Conservation (phyloP, 1,140 invertebrate species). For the Pogonognathellus flavescens region DNA sequence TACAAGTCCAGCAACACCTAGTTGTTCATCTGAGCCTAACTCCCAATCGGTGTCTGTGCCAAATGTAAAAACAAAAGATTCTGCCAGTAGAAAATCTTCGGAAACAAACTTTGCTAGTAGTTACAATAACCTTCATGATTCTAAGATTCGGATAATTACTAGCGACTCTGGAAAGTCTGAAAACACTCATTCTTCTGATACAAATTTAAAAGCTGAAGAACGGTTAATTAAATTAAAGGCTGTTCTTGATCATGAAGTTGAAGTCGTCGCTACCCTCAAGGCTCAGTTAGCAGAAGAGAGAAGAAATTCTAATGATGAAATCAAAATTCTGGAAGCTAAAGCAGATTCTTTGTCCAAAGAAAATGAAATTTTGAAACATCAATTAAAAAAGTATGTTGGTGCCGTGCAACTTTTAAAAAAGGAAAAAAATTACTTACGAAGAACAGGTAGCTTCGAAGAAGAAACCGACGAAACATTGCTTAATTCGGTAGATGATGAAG, state of each 20-base stretch:
- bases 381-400: conserved; percentile 89
- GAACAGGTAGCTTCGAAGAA: conserved; percentile 53
- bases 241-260: conserved; percentile 72
- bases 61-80: conserved; percentile 1
- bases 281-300: conserved; percentile 71
- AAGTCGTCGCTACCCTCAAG: conserved; percentile 69
- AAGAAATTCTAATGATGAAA: conserved; percentile 70
- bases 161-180: not conserved
- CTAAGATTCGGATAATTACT: not conserved
- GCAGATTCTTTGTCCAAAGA: conserved; percentile 77
- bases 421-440: not conserved
- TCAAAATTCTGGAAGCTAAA: conserved; percentile 69
- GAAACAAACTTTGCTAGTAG: not conserved
- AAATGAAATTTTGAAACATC: conserved; percentile 88
- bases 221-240: conserved; percentile 68
- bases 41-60: conserved; percentile 18
- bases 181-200: not conserved
- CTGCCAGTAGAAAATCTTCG: not conserved
- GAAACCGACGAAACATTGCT: conserved; percentile 20
- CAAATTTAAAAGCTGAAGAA: conserved; percentile 35
- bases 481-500: conserved; percentile 26
- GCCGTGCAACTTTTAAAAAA: conserved; percentile 86
- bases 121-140: not conserved
- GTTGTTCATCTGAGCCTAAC: conserved; percentile 46
- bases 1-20: conserved; percentile 52